A percentile compares a stretch with the other conserved stretches of the same genome.
Evolutionary conservation across 2,797 vertebrate species (phyloP).

Genomic region (Nannoperca obscura): DNA sequence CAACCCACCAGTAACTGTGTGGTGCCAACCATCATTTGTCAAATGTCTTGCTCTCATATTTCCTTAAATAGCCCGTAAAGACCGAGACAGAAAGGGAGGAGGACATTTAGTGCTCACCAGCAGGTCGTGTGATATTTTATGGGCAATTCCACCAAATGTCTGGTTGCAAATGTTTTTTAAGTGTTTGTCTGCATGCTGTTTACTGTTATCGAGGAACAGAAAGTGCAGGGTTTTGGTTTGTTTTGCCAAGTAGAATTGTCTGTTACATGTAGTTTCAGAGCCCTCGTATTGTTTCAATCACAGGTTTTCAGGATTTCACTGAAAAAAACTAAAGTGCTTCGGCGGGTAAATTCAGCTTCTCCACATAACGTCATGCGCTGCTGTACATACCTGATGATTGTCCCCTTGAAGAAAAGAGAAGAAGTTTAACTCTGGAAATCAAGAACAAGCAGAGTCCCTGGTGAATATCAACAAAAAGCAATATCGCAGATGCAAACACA

Average conservation of each 20-base stretch:
- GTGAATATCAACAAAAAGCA: background rate
- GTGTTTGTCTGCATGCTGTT: background rate
- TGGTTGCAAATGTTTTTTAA: background rate
- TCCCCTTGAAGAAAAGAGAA: slow-evolving; percentile 99
- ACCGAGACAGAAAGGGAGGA: background rate
- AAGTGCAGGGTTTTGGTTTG: background rate
- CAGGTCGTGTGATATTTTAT: background rate
- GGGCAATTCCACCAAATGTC: background rate
- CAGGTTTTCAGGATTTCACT: background rate
- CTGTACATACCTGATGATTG: slow-evolving; percentile 96
- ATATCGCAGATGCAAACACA: background rate
- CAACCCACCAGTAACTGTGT: background rate
- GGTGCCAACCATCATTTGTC: slow-evolving; percentile 17
- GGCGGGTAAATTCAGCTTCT: background rate
- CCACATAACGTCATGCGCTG: background rate
- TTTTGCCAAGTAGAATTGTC: background rate
- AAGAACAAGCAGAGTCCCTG: slow-evolving; percentile 29
- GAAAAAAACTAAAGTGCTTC: background rate
- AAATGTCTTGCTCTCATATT: slow-evolving; percentile 21
- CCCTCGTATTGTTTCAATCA: background rate
- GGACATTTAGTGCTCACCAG: slow-evolving; percentile 10
- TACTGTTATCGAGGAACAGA: background rate
- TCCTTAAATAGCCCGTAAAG: slow-evolving; percentile 25
- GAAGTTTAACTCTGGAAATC: slow-evolving; percentile 94
- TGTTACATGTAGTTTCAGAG: background rate